Evolutionary conservation across 2,797 vertebrate genomes (phyloP).

Genomic region (Acipenser ruthenus): DNA sequence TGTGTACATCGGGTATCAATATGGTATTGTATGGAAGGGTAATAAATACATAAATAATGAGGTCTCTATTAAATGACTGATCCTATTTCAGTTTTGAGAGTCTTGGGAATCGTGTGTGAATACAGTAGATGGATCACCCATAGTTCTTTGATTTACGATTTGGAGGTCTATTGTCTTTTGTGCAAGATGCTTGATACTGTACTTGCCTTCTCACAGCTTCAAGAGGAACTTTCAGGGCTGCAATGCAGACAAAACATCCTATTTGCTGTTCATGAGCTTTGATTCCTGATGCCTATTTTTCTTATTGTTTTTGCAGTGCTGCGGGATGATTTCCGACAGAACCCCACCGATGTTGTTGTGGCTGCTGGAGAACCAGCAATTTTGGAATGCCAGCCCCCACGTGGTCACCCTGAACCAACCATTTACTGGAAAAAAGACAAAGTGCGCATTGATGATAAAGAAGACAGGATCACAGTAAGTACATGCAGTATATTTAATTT

Average conservation of each 20-base stretch:
- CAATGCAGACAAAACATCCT: neutral
- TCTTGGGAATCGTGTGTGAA: no score
- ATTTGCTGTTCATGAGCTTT: neutral
- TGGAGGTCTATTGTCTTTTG: neutral
- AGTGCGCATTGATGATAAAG: slow-evolving; percentile 85
- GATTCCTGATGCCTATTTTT: neutral
- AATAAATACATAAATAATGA: no score
- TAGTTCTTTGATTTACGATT: neutral
- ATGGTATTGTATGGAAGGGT: no score
- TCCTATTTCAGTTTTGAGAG: no score
- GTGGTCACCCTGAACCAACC: slow-evolving; percentile 93
- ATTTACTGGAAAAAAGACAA: slow-evolving; percentile 98
- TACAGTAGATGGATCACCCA: neutral
- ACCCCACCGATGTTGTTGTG: slow-evolving; percentile 91
- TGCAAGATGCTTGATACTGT: no score
- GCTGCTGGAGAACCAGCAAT: slow-evolving; percentile 93
- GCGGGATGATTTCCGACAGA: slow-evolving; percentile 93
- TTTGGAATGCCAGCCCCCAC: slow-evolving; percentile 89
- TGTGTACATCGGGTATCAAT: no score
- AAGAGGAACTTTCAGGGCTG: neutral
- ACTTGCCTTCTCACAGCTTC: slow-evolving; percentile 7
- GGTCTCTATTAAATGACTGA: no score
- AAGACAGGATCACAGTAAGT: slow-evolving; percentile 86
- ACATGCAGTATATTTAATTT: neutral
- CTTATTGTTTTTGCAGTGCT: slow-evolving; percentile 65